Evolutionary conservation across 1,140 invertebrate genomes (phyloP).

Genomic region (Panonychus citri): DNA sequence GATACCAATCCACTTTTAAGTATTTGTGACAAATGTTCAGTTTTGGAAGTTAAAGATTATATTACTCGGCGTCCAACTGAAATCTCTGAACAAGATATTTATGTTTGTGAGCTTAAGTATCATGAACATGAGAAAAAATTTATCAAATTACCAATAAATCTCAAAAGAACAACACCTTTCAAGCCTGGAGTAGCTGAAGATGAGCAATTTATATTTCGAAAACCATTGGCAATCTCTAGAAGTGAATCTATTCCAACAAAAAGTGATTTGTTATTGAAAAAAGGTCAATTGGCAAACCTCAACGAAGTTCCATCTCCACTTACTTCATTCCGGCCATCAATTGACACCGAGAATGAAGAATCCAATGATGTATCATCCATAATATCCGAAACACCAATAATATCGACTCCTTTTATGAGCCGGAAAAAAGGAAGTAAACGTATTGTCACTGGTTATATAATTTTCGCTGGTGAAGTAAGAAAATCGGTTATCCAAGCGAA

Average conservation of each 20-base stretch:
- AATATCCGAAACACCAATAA: conserved; percentile 12
- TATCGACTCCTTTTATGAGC: conserved; percentile 3
- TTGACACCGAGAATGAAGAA: conserved; percentile 33
- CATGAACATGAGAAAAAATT: conserved; percentile 62
- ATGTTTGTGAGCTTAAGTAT: conserved; percentile 76
- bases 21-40: conserved; percentile 70
- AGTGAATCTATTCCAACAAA: conserved; percentile 23
- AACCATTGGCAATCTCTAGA: conserved; percentile 36
- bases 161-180: conserved; percentile 14
- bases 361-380: conserved; percentile 40
- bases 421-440: conserved; percentile 33
- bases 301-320: background rate
- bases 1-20: conserved; percentile 70
- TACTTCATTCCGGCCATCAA: conserved; percentile 14
- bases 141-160: conserved; percentile 35
- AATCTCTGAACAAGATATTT: conserved; percentile 73
- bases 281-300: background rate
- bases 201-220: conserved; percentile 72
- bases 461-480: conserved; percentile 88
- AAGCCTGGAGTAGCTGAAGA: conserved; percentile 54
- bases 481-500: conserved; percentile 64
- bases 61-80: conserved; percentile 73
- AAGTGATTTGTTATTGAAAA: background rate
- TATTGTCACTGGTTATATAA: conserved; percentile 87
- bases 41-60: conserved; percentile 74